A percentile compares a stretch with the other conserved stretches of the same genome.
Evolutionary conservation across 2,113 vertebrate genomes (phyloP).

Genomic region (Zosterops pallidus): DNA sequence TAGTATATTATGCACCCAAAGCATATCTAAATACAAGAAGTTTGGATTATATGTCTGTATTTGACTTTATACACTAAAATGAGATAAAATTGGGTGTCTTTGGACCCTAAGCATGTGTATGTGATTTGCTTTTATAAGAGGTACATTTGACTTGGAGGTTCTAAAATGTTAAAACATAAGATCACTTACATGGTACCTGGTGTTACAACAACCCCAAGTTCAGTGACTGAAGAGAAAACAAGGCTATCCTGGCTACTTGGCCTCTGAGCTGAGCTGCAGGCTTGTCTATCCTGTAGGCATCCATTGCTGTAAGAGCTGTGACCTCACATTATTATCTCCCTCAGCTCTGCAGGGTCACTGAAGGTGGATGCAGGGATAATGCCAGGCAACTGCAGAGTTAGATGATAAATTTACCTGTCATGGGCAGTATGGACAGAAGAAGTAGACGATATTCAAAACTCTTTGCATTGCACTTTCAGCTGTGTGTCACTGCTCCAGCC

Average conservation of each 20-base stretch:
- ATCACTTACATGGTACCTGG: neutral
- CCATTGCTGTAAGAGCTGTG: neutral
- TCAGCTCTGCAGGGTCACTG: neutral
- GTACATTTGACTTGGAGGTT: neutral
- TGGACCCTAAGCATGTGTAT: neutral
- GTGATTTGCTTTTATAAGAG: neutral
- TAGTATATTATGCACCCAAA: neutral
- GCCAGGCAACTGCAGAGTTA: neutral
- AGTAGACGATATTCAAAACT: accelerated
- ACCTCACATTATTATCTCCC: neutral
- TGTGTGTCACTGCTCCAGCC: neutral
- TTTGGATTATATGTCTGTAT: neutral
- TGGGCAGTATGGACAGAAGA: neutral
- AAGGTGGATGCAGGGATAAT: neutral
- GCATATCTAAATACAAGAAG: neutral
- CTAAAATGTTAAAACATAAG: neutral
- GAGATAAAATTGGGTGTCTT: neutral
- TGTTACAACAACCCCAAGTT: neutral
- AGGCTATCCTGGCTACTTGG: neutral
- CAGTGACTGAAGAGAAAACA: neutral
- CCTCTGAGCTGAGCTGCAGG: neutral
- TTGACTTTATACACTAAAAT: neutral
- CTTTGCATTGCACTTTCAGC: neutral
- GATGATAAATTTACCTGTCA: neutral
- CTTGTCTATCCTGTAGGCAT: neutral